Conservation (phyloP, 2,113 vertebrate genomes). For the Mormoops blainvillei region DNA sequence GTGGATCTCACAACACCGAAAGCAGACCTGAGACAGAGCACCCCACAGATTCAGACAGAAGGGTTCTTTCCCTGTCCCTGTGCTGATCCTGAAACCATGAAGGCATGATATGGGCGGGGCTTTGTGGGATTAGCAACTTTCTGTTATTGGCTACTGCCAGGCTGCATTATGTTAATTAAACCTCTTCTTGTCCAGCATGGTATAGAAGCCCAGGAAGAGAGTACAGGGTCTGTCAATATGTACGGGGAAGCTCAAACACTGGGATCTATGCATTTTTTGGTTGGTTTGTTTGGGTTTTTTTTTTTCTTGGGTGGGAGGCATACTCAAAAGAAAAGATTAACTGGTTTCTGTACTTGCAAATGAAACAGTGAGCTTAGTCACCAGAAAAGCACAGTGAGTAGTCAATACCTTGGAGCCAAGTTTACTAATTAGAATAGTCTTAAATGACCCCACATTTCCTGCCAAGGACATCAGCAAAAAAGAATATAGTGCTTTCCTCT, state of each 20-base stretch:
- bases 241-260: neutral
- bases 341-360: neutral
- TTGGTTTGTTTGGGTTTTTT: neutral
- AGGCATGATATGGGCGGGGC: neutral
- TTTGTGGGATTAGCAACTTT: conserved; percentile 27
- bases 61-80: neutral
- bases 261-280: neutral
- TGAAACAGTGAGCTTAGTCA: neutral
- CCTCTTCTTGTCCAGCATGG: conserved; percentile 14
- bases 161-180: conserved; percentile 55
- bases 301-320: neutral
- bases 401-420: neutral
- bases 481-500: neutral
- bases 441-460: neutral
- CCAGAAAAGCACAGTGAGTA: neutral
- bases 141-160: conserved; percentile 31
- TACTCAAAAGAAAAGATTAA: neutral
- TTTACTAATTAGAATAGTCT: neutral
- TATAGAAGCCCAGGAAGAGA: neutral
- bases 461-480: neutral
- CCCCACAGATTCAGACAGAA: neutral
- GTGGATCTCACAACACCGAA: neutral
- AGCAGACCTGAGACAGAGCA: neutral
- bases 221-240: neutral
- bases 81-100: neutral